These are phyloP conservation scores for Ceratina australensis DNA, from an alignment of 1,140 invertebrate species.

Conservation along the genomic window DNA sequence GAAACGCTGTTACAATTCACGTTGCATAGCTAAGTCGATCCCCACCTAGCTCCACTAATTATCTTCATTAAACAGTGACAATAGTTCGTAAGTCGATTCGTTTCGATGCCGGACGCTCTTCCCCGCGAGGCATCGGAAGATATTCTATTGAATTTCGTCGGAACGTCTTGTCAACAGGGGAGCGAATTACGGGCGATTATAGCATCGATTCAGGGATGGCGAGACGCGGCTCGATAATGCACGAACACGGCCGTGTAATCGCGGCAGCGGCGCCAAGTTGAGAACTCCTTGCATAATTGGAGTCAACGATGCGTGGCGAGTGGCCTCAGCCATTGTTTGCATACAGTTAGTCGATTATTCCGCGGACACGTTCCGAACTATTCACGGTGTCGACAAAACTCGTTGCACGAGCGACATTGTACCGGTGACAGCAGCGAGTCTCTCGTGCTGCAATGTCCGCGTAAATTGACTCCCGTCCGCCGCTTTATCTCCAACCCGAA, in stretches of 20 bases:
- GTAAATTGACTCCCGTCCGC: constrained; percentile 1
- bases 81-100: too few relatives aligned
- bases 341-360: constrained; percentile 72
- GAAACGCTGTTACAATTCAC: not conserved
- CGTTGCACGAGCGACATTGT: constrained; percentile 42
- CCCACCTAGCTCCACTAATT: too few relatives aligned
- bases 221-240: not conserved
- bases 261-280: constrained; percentile 57
- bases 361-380: constrained; percentile 61
- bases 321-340: constrained; percentile 71
- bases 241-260: constrained; percentile 25
- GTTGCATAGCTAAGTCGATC: too few relatives aligned
- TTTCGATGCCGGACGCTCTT: too few relatives aligned
- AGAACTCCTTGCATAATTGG: constrained; percentile 71
- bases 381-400: constrained; percentile 59
- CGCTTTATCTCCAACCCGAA: not conserved
- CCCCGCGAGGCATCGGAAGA: not conserved
- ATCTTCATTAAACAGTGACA: too few relatives aligned
- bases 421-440: constrained; percentile 40
- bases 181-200: not conserved
- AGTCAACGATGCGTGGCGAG: constrained; percentile 72
- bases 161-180: too few relatives aligned
- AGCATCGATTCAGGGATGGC: not conserved
- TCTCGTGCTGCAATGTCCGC: constrained; percentile 1
- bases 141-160: not conserved